A percentile compares a stretch with the other conserved stretches of the same genome.
These are phyloP conservation scores for Apamea monoglypha DNA, from an alignment of 2,888 invertebrate genomes.

Conservation along the genomic window DNA sequence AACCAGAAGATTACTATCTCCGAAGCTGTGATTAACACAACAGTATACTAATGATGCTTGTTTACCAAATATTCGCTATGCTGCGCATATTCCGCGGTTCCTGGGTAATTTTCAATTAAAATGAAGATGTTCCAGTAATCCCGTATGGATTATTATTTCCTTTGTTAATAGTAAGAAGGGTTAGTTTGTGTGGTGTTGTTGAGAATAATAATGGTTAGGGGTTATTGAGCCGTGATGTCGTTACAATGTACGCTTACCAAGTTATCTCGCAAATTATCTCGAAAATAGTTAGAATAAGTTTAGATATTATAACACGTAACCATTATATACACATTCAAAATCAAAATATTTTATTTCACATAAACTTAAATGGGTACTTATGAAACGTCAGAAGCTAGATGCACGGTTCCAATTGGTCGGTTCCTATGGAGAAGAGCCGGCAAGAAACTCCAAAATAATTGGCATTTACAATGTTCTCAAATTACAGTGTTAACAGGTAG, in stretches of 20 bases:
- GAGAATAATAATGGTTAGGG: constrained; percentile 22
- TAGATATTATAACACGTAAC: no score
- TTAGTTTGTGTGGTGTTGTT: constrained; percentile 24
- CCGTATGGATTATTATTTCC: constrained; percentile 55
- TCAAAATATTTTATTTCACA: no score
- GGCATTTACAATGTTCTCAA: not conserved
- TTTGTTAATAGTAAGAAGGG: constrained; percentile 37
- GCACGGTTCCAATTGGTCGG: not conserved
- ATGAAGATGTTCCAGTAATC: constrained; percentile 55
- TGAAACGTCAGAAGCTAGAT: no score
- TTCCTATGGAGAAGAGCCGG: not conserved
- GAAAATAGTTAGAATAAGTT: no score
- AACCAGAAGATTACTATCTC: constrained; percentile 26
- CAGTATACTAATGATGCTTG: constrained; percentile 29
- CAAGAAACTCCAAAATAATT: not conserved
- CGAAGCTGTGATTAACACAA: constrained; percentile 11
- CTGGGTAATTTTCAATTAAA: constrained; percentile 64
- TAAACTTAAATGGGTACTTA: no score
- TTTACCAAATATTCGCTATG: constrained; percentile 34
- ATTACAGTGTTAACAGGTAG: not conserved
- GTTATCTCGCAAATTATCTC: no score
- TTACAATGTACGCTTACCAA: not conserved
- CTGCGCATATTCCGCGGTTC: constrained; percentile 32
- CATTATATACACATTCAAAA: no score
- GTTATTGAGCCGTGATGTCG: not conserved